These are phyloP conservation scores for Eurypyga helias DNA, from an alignment of 2,113 vertebrate genomes.

Conservation along the genomic window DNA sequence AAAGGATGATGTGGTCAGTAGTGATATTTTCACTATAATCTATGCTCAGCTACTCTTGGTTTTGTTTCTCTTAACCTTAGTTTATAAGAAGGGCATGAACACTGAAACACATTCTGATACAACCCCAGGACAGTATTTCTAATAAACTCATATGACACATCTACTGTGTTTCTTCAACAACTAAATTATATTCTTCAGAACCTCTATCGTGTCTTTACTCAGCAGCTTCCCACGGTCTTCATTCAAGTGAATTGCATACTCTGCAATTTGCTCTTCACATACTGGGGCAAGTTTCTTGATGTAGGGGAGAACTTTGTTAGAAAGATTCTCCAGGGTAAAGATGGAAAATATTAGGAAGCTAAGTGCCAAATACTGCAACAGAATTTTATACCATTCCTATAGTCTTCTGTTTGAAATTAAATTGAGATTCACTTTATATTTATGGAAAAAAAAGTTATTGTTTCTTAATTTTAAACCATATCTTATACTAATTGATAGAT, in stretches of 20 bases:
- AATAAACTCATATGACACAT: neutral
- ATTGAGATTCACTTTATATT: neutral
- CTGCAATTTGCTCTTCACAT: neutral
- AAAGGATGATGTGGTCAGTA: neutral
- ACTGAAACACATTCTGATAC: neutral
- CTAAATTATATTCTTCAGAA: neutral
- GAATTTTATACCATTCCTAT: neutral
- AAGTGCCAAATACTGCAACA: rapidly evolving
- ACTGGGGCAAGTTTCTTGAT: neutral
- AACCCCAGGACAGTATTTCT: neutral
- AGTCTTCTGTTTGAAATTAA: neutral
- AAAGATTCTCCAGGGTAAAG: neutral
- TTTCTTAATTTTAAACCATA: neutral
- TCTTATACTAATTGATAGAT: neutral
- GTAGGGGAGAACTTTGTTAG: neutral
- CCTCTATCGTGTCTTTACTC: neutral
- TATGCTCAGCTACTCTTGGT: neutral
- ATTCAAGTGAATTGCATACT: neutral
- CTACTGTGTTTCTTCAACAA: neutral
- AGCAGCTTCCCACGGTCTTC: neutral
- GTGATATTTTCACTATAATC: neutral
- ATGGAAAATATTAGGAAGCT: neutral
- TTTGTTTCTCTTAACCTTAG: neutral
- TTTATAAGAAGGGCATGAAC: neutral
- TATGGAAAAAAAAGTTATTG: neutral